These are phyloP conservation scores for Rhagoletis zephyria DNA, from an alignment of 1,140 invertebrate genomes.

Conservation along the genomic window DNA sequence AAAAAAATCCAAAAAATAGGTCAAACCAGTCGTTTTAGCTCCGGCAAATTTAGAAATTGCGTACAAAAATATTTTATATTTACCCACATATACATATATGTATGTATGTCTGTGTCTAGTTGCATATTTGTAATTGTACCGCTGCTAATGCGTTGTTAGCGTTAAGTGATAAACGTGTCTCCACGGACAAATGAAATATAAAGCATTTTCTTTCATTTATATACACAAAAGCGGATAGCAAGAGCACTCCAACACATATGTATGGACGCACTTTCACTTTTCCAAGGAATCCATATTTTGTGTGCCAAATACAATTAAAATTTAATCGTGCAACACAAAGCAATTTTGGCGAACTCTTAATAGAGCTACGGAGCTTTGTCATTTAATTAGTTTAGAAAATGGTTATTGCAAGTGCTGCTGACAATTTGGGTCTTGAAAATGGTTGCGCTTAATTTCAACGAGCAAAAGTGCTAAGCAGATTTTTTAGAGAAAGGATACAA, in stretches of 20 bases:
- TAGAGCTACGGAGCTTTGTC: too few relatives aligned
- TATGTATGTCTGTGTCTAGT: too few relatives aligned
- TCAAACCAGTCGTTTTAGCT: too few relatives aligned
- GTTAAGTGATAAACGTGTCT: slow-evolving; percentile 11
- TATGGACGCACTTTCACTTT: not conserved
- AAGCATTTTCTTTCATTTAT: not conserved
- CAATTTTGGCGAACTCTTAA: not conserved
- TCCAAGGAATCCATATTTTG: not conserved
- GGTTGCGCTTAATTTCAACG: too few relatives aligned
- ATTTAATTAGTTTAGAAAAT: too few relatives aligned
- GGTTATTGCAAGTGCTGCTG: too few relatives aligned
- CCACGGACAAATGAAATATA: slow-evolving; percentile 16
- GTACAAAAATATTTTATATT: too few relatives aligned
- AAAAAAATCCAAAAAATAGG: too few relatives aligned
- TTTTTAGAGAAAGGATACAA: too few relatives aligned
- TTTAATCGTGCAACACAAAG: slow-evolving; percentile 26
- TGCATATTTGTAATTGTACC: not conserved
- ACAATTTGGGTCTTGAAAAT: too few relatives aligned
- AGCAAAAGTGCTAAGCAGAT: too few relatives aligned
- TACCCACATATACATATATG: not conserved
- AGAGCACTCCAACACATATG: not conserved
- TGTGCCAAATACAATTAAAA: slow-evolving; percentile 5
- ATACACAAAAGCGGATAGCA: too few relatives aligned
- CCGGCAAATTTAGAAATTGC: not conserved
- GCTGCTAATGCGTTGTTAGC: not conserved